Conservation (phyloP, 2,888 invertebrate genomes). For the Amblyteles armatorius region DNA sequence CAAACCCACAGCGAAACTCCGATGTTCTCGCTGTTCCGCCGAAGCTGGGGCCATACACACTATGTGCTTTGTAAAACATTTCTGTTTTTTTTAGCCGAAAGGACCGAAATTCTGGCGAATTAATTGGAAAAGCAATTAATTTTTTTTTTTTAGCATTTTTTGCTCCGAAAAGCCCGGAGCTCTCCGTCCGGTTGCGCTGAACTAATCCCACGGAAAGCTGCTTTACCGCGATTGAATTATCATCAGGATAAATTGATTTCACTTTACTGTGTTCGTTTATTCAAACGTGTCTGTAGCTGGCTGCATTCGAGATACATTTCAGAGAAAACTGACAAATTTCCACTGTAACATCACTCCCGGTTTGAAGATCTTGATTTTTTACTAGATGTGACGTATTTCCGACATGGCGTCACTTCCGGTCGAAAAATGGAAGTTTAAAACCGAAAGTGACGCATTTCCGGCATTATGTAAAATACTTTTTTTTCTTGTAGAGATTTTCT, state of each 20-base stretch:
- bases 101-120: neutral
- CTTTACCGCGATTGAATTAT: neutral
- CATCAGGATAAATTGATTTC: neutral
- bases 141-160: neutral
- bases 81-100: neutral
- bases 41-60: neutral
- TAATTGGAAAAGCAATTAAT: conserved; percentile 7
- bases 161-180: neutral
- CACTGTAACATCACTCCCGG: too few relatives aligned
- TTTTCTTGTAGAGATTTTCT: too few relatives aligned
- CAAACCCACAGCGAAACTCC: conserved; percentile 8
- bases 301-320: neutral
- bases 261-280: neutral
- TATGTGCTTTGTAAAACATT: neutral
- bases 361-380: too few relatives aligned
- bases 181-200: neutral
- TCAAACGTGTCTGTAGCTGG: neutral
- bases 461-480: too few relatives aligned
- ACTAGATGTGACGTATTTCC: too few relatives aligned
- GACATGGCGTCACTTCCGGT: too few relatives aligned
- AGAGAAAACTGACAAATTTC: neutral
- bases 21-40: neutral
- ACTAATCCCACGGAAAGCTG: neutral
- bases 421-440: too few relatives aligned
- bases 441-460: too few relatives aligned